Evolutionary conservation across 2,113 vertebrate genomes (phyloP), one percentile per base, ranked within the genome.

Genomic region (Solenodon paradoxus): DNA sequence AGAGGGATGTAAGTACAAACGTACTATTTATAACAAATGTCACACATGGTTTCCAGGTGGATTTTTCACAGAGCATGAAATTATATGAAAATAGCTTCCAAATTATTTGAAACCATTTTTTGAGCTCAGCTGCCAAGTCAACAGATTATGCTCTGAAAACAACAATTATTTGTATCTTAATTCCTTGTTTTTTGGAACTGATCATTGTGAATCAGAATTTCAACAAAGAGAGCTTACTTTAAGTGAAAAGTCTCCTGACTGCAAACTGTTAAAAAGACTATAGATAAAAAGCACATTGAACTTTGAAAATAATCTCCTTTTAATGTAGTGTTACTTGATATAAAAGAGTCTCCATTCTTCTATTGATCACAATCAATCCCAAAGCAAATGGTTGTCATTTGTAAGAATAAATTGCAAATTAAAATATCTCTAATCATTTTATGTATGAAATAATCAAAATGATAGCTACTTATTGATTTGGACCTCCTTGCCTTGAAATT

Each of bases 21-120:
- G 35, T 78, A 87, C 92, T 88, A 40, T 78, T 97, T 90, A 84
- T 71, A 97, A 90, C 84, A 97, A 98, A 95, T 2, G 0, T 83
- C 86, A 96, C 28, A 47, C 93, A 96, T 77, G 88, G 63, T 95
- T 96, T 97, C 88, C 89, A 98, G 97, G 96, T 95, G 83, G 74
- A 87, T 97, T 97, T 96, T 98, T 97, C 95, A 96, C 97, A 95
- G 89, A 98, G 79, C 97, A 96, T 97, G 95, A 97, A 98, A 98
- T 97, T 96, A 63, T 95, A 95, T 85, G 51, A 95, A 97, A 97
- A 79, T 82, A 96, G 82, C 63, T 97, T 98, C 88, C 69, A 97
- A 98, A 97, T 47, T 91, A 63, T 97, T 96, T 97, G 71, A 97
- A 97, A 97, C 95, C 96, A 97, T 97, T 98, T 96, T 75, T 97